Conservation (phyloP, 1,140 invertebrate species). For the Zaprionus tsacasi region DNA sequence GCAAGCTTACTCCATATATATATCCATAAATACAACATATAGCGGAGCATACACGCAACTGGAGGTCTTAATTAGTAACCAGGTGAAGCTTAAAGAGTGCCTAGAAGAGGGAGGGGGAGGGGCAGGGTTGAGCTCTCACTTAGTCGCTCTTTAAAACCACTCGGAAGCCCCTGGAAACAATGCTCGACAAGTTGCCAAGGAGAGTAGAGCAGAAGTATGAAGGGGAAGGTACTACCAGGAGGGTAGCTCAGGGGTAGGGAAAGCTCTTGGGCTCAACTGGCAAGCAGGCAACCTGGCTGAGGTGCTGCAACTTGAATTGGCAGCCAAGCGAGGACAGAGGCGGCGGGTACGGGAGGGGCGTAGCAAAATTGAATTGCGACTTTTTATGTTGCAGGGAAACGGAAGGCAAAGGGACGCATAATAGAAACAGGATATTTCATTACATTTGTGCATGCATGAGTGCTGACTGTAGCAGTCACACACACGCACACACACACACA, state of each 20-base stretch:
- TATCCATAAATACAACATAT: not conserved
- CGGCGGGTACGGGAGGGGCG: not conserved
- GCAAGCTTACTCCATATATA: not conserved
- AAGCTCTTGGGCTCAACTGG: not conserved
- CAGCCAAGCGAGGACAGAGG: not conserved
- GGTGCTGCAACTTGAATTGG: slow-evolving; percentile 9
- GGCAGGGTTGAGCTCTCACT: not conserved
- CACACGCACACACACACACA: slow-evolving; percentile 19
- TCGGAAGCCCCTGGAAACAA: slow-evolving; percentile 9
- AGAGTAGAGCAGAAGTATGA: not conserved
- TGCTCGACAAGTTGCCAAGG: slow-evolving; percentile 4
- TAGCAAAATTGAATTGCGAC: slow-evolving; percentile 75
- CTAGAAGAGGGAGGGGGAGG: not conserved
- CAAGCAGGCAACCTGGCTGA: slow-evolving; percentile 1
- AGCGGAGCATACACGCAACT: not conserved
- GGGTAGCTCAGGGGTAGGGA: not conserved
- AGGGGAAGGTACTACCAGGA: not conserved
- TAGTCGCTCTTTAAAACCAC: slow-evolving; percentile 1
- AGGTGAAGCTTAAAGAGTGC: not conserved
- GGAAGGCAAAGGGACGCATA: slow-evolving; percentile 34
- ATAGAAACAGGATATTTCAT: slow-evolving; percentile 79
- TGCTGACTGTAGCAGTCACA: slow-evolving; percentile 33
- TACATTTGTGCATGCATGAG: slow-evolving; percentile 80
- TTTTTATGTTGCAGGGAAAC: slow-evolving; percentile 66
- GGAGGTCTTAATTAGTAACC: slow-evolving; percentile 4